Percentiles rank a stretch among this genome's conserved stretches.
Conservation (phyloP, 2,797 vertebrate species). For the Rhinatrema bivittatum region DNA sequence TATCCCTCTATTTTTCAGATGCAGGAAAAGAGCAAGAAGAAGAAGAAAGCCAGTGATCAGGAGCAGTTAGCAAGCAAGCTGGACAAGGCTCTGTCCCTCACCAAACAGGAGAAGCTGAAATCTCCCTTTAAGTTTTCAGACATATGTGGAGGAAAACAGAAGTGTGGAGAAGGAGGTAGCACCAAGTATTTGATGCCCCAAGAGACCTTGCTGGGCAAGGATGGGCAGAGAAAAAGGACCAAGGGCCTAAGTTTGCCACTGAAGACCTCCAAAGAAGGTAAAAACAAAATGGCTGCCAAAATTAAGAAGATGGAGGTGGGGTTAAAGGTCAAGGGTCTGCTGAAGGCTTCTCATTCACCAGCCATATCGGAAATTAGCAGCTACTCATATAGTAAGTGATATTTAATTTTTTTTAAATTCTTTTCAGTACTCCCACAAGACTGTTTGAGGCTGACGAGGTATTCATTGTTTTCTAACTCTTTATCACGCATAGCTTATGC, state of each 20-base stretch:
- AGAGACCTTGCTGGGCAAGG: slow-evolving; percentile 60
- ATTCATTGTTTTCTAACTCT: too few relatives aligned
- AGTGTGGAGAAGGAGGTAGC: slow-evolving; percentile 36
- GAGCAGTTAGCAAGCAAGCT: slow-evolving; percentile 91
- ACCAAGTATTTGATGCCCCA: slow-evolving; percentile 48
- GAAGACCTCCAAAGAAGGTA: slow-evolving; percentile 70
- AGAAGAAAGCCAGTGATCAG: slow-evolving; percentile 75
- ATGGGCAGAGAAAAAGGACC: slow-evolving; percentile 55
- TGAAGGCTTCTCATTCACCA: slow-evolving; percentile 77
- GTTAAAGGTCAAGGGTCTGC: slow-evolving; percentile 76
- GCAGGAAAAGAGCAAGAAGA: slow-evolving; percentile 72
- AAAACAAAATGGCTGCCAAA: slow-evolving; percentile 74
- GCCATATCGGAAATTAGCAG: slow-evolving; percentile 90
- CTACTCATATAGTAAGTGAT: slow-evolving; percentile 92
- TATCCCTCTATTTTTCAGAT: slow-evolving; percentile 41
- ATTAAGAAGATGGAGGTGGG: slow-evolving; percentile 64
- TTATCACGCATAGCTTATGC: too few relatives aligned
- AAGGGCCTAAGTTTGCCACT: slow-evolving; percentile 65
- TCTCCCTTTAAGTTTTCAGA: slow-evolving; percentile 69
- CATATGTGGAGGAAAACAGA: slow-evolving; percentile 50
- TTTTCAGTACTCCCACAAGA: too few relatives aligned
- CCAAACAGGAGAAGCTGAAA: slow-evolving; percentile 76
- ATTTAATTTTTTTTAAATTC: background rate
- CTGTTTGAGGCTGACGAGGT: too few relatives aligned
- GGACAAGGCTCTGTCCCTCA: slow-evolving; percentile 85